Conservation (phyloP, 2,113 vertebrate species). For the Acrocephalus arundinaceus region DNA sequence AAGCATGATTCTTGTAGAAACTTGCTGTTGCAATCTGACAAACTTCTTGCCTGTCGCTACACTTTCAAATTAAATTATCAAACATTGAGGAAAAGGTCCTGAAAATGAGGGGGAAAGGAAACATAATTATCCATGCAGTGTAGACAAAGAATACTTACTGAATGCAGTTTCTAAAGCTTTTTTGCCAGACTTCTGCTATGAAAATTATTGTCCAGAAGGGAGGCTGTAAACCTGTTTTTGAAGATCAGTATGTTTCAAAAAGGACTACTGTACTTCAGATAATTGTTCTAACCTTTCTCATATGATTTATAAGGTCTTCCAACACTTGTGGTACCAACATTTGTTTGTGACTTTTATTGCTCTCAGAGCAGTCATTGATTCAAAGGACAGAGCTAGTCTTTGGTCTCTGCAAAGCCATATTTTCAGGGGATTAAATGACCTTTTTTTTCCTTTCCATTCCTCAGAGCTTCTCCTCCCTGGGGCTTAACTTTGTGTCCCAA, state of each 20-base stretch:
- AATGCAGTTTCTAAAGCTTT: not conserved
- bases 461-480: not conserved
- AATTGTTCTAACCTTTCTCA: constrained; percentile 34
- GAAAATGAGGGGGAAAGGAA: not conserved
- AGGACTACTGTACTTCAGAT: constrained; percentile 2
- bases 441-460: not conserved
- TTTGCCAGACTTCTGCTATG: constrained; percentile 12
- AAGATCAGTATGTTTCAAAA: constrained; percentile 18
- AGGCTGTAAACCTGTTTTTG: constrained; percentile 16
- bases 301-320: constrained; percentile 15
- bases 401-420: not conserved
- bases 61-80: not conserved
- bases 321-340: not conserved
- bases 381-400: constrained; percentile 2
- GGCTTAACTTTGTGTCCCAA: not conserved
- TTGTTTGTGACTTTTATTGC: constrained; percentile 37
- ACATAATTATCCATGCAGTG: not conserved
- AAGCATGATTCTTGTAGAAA: not conserved
- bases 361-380: not conserved
- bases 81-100: not conserved
- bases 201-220: constrained; percentile 46
- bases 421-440: not conserved
- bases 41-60: not conserved
- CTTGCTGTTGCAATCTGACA: not conserved
- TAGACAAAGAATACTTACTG: not conserved